Percentiles rank a stretch among this genome's conserved stretches.
Conservation (phyloP, 2,797 vertebrate species). For the Odontamblyopus rebecca region DNA sequence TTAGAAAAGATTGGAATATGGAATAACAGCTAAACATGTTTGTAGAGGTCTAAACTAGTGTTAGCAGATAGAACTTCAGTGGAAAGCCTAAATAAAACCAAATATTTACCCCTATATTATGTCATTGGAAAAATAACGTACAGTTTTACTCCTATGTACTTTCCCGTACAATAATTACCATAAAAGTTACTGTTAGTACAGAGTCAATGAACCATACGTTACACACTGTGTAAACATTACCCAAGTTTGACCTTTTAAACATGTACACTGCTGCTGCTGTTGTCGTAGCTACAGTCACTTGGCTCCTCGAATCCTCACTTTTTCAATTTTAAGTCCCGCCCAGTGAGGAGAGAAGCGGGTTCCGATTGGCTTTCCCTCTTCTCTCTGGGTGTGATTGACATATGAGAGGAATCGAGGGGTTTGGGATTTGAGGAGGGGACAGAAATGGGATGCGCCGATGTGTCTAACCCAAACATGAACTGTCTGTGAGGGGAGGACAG, state of each 20-base stretch:
- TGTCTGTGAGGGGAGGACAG: background rate
- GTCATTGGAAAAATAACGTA: too few species aligned
- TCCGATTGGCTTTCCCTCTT: background rate
- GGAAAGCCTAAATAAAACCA: too few species aligned
- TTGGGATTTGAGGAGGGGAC: background rate
- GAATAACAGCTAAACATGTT: too few species aligned
- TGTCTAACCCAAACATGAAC: background rate
- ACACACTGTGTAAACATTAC: background rate
- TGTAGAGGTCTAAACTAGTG: too few species aligned
- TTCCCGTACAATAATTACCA: background rate
- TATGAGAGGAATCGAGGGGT: background rate
- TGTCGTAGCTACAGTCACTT: too few species aligned
- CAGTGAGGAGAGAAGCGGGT: too few species aligned
- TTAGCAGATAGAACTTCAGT: too few species aligned
- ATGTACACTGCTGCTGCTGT: background rate
- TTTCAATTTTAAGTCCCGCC: too few species aligned
- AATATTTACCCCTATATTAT: too few species aligned
- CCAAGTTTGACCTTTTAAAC: background rate
- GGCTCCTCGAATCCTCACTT: too few species aligned
- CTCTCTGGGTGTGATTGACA: background rate
- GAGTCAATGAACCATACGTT: background rate
- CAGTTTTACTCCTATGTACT: too few species aligned
- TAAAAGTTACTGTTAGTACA: background rate
- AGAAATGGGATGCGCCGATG: background rate
- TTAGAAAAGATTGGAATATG: too few species aligned